phyloP scores from a whole-genome alignment of 2,797 vertebrate genomes.

The Coregonus sp. region DNA sequence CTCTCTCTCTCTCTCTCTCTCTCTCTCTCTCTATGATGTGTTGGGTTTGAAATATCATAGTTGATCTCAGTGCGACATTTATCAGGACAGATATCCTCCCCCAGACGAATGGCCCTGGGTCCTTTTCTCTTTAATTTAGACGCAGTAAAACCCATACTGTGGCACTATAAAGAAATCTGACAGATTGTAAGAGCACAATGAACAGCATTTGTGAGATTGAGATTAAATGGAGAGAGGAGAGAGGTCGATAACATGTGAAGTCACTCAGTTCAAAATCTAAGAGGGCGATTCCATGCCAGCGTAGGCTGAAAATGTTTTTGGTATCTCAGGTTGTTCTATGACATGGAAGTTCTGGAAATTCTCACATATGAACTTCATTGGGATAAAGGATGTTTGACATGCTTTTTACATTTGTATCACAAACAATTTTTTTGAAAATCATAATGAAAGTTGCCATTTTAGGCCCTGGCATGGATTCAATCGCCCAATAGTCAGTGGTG shows the following conservation, averaged over 20 bases:
- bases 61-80: conserved; percentile 11
- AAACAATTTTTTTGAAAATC: too few species aligned
- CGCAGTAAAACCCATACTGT: conserved; percentile 12
- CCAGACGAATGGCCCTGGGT: neutral
- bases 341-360: too few species aligned
- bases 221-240: neutral
- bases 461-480: too few species aligned
- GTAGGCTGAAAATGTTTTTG: too few species aligned
- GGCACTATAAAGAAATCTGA: conserved; percentile 11
- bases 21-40: neutral
- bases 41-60: conserved; percentile 10
- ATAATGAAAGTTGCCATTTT: too few species aligned
- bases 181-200: conserved; percentile 7
- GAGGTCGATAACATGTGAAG: neutral
- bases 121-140: conserved; percentile 11
- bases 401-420: too few species aligned
- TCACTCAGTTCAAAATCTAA: neutral
- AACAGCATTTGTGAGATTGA: conserved; percentile 8
- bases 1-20: too few species aligned
- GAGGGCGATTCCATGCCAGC: too few species aligned
- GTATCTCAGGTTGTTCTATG: too few species aligned
- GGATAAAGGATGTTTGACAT: too few species aligned
- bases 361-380: too few species aligned
- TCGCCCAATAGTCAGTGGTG: too few species aligned
- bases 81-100: conserved; percentile 5